A percentile compares a stretch with the other conserved stretches of the same genome.
These are phyloP conservation scores for Cheumatopsyche charites DNA, from an alignment of 1,140 invertebrate genomes.

Conservation along the genomic window DNA sequence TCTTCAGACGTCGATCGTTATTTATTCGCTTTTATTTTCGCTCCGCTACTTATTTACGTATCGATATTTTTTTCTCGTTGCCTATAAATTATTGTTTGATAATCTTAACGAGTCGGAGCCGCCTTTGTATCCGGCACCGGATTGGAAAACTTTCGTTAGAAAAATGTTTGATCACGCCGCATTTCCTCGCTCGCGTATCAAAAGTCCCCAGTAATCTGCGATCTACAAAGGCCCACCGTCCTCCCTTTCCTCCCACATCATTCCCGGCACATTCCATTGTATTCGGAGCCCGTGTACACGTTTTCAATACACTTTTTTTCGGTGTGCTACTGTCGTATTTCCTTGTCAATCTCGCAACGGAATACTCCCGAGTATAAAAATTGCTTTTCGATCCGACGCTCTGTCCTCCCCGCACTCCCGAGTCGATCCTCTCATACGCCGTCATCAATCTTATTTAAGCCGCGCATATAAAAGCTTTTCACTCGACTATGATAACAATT, in stretches of 20 bases:
- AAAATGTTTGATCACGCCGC: slow-evolving; percentile 20
- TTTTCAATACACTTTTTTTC: slow-evolving; percentile 2
- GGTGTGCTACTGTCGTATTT: slow-evolving; percentile 16
- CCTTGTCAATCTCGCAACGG: not conserved
- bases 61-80: slow-evolving; percentile 1
- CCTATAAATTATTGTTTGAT: slow-evolving; percentile 18
- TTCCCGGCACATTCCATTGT: slow-evolving; percentile 8
- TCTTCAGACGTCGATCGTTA: too few relatives aligned
- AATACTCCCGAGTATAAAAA: slow-evolving; percentile 8
- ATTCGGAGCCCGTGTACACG: not conserved
- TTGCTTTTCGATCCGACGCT: slow-evolving; percentile 14
- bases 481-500: slow-evolving; percentile 14
- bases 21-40: too few relatives aligned
- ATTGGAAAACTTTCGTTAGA: slow-evolving; percentile 9
- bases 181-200: slow-evolving; percentile 1
- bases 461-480: not conserved
- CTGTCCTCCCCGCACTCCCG: too few relatives aligned
- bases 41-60: not conserved
- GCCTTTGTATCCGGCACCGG: slow-evolving; percentile 13
- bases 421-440: not conserved
- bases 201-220: slow-evolving; percentile 20
- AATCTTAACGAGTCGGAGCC: slow-evolving; percentile 16
- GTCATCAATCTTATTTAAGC: slow-evolving; percentile 20
- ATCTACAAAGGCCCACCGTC: slow-evolving; percentile 1
- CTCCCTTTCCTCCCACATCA: not conserved